phyloP scores from a whole-genome alignment of 2,888 invertebrate species.

The Sphinx pinastri region DNA sequence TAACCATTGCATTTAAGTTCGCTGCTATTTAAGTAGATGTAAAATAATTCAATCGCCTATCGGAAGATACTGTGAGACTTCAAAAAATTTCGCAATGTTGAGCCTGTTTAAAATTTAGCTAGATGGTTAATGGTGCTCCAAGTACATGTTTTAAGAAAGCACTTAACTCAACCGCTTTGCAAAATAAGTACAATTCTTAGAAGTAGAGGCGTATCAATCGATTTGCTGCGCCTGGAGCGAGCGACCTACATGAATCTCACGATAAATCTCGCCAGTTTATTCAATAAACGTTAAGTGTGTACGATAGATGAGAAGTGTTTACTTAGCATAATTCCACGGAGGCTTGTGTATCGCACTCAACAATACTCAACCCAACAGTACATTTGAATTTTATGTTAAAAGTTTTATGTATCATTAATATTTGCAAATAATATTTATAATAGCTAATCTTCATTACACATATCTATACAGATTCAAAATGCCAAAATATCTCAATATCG shows the following conservation, averaged over 20 bases:
- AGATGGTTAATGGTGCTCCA: too few species aligned
- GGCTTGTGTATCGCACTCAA: background rate
- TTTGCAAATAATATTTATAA: too few species aligned
- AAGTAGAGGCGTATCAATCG: constrained; percentile 7
- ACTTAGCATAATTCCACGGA: background rate
- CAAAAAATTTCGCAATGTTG: too few species aligned
- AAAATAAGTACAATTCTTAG: constrained; percentile 11
- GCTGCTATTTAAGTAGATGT: background rate
- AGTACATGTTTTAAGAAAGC: background rate
- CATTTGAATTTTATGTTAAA: too few species aligned
- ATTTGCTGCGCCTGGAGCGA: constrained; percentile 1
- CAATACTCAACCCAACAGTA: background rate
- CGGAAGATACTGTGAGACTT: too few species aligned
- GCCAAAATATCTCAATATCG: background rate
- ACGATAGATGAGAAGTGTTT: background rate
- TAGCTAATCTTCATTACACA: background rate
- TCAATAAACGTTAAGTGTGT: constrained; percentile 4
- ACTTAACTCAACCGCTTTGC: constrained; percentile 1
- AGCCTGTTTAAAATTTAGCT: too few species aligned
- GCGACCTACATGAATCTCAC: constrained; percentile 11
- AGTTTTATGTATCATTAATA: too few species aligned
- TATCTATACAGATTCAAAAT: background rate
- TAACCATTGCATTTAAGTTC: background rate
- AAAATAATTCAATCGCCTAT: too few species aligned
- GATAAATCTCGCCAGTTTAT: background rate